These are phyloP conservation scores for Norana najaformis DNA, from an alignment of 2,888 invertebrate genomes.

Conservation along the genomic window DNA sequence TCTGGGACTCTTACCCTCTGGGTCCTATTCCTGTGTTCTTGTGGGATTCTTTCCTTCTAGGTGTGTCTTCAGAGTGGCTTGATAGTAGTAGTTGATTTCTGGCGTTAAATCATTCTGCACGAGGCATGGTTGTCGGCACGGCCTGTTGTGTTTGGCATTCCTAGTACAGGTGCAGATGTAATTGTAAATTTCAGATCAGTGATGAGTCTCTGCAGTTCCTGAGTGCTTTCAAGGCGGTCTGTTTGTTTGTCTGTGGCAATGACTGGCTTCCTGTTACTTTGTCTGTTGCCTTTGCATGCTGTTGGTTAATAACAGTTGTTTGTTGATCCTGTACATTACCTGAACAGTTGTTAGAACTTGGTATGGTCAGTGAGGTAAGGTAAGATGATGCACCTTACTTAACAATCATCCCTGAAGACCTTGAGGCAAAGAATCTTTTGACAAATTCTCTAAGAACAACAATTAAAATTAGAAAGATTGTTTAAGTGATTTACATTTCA, in stretches of 20 bases:
- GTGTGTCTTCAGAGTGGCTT: no score
- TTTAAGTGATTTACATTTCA: neutral
- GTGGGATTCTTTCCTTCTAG: no score
- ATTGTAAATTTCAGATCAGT: conserved; percentile 22
- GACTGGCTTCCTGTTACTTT: conserved; percentile 6
- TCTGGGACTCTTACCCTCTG: no score
- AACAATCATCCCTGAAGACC: neutral
- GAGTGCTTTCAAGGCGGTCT: neutral
- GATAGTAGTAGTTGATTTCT: neutral
- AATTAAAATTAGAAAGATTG: neutral
- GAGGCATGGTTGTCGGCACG: neutral
- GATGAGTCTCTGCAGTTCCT: neutral
- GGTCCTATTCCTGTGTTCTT: no score
- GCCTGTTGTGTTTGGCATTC: neutral
- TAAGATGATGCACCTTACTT: no score
- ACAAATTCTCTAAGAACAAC: neutral
- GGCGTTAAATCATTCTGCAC: neutral
- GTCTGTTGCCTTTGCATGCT: conserved; percentile 7
- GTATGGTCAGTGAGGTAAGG: neutral
- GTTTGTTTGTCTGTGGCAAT: neutral
- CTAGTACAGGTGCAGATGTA: neutral
- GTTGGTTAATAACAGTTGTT: neutral
- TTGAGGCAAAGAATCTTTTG: neutral
- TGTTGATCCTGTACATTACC: neutral
- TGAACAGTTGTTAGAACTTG: neutral